Evolutionary conservation across 2,888 invertebrate genomes (phyloP).

Genomic region (Poecilobothrus nobilitatus): DNA sequence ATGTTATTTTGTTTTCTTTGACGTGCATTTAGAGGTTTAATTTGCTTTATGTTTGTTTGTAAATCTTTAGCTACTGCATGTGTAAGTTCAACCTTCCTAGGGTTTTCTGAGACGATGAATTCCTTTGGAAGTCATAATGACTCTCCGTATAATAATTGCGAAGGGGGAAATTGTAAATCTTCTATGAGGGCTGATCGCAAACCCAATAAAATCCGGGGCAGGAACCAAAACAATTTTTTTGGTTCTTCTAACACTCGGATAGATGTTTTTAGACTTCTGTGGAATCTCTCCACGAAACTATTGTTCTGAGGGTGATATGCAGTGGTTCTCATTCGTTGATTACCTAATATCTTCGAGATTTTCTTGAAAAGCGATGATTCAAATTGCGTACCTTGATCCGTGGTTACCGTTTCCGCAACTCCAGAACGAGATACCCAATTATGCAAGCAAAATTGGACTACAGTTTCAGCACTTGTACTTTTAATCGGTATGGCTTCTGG

Average conservation of each 20-base stretch:
- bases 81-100: too few relatives aligned
- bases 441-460: conserved; percentile 18
- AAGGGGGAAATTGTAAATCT: not conserved
- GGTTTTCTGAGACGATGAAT: not conserved
- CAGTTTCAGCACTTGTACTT: conserved; percentile 18
- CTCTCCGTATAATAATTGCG: conserved; percentile 18
- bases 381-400: conserved; percentile 20
- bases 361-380: conserved; percentile 18
- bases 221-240: not conserved
- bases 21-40: too few relatives aligned
- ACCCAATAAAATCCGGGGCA: not conserved
- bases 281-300: conserved; percentile 18
- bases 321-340: conserved; percentile 15
- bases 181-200: not conserved
- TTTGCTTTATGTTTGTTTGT: too few relatives aligned
- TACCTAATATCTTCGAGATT: conserved; percentile 13
- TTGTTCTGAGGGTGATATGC: conserved; percentile 19
- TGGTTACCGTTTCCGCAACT: conserved; percentile 15
- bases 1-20: too few relatives aligned
- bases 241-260: conserved; percentile 11
- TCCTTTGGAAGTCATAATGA: conserved; percentile 12
- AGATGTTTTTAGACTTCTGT: conserved; percentile 16
- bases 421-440: conserved; percentile 21
- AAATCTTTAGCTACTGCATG: too few relatives aligned
- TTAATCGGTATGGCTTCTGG: conserved; percentile 19